Evolutionary conservation across 2,888 invertebrate genomes (phyloP), one percentile per base, ranked within the genome.

Genomic region (Agonopterix heracliana): DNA sequence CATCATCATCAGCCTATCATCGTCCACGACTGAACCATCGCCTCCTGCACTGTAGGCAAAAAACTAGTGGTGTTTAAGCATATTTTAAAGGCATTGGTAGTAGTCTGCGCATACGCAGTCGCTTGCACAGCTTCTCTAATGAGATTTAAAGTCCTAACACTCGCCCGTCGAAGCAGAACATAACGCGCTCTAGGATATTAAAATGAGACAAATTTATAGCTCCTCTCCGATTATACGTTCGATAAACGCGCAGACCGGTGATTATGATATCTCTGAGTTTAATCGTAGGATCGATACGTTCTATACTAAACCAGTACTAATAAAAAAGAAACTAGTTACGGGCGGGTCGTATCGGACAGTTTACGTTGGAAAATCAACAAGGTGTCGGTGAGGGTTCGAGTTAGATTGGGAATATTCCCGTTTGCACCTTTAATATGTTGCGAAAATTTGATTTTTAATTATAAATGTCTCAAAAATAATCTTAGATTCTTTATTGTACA

Each of bases 131-230:
- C n/a, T 57, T 56, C 54, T 68, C 57, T 78, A 72, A 78, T 74
- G 66, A 74, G 71, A 69, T 73, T 67, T 68, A 63, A 54, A 71
- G 69, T 73, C 67, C 72, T 74, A 78, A 77, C 72, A 77, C 26
- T 71, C 66, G 54, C 66, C 66, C 64, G 65, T 78, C 71, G 74
- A 68, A 64, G 64, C 64, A 68, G 74, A 75, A 78, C 74, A 78
- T 80, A 75, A 85, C 76, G 81, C 78, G 78, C 81, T 81, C 78
- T 76, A 75, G 77, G 73, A 77, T 86, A 85, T 84, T 84, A 84
- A 86, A 84, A 87, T 82, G 83, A 83, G 85, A 86, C 87, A 83
- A 87, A 87, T 87, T 86, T 86, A 87, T 85, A 74, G 82, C 83
- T 74, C 74, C 71, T 68, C 81, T 77, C 75, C 78, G 86, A 88